Percentiles rank a stretch among this genome's conserved stretches.
Conservation (phyloP, 2,113 vertebrate genomes). For the Bambusicola thoracicus region DNA sequence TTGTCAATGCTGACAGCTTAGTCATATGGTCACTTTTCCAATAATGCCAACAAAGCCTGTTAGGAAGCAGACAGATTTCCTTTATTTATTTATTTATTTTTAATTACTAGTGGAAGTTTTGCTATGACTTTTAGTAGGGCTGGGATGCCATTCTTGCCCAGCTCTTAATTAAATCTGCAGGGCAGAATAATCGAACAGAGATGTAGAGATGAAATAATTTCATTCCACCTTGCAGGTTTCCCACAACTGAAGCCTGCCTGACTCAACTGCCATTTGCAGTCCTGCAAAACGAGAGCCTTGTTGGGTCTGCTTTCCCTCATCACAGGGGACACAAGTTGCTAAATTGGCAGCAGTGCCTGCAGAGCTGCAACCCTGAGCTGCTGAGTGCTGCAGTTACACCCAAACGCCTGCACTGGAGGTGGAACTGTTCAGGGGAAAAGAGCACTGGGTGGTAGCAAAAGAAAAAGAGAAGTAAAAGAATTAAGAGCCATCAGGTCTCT, state of each 20-base stretch:
- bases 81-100: not conserved
- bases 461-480: not conserved
- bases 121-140: not conserved
- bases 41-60: not conserved
- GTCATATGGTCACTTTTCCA: not conserved
- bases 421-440: not conserved
- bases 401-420: constrained; percentile 26
- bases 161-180: not conserved
- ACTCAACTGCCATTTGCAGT: not conserved
- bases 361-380: not conserved
- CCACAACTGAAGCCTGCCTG: not conserved
- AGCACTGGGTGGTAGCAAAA: not conserved
- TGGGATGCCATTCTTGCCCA: not conserved
- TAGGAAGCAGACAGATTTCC: not conserved
- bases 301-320: not conserved
- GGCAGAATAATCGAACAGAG: not conserved
- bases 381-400: not conserved
- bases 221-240: not conserved
- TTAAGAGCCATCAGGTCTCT: not conserved
- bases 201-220: not conserved
- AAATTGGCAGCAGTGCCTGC: not conserved
- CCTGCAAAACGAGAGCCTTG: not conserved
- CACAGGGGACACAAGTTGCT: not conserved
- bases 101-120: not conserved
- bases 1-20: not conserved